Conservation (phyloP, 1,140 invertebrate species). For the Tetramorium alpestre region DNA sequence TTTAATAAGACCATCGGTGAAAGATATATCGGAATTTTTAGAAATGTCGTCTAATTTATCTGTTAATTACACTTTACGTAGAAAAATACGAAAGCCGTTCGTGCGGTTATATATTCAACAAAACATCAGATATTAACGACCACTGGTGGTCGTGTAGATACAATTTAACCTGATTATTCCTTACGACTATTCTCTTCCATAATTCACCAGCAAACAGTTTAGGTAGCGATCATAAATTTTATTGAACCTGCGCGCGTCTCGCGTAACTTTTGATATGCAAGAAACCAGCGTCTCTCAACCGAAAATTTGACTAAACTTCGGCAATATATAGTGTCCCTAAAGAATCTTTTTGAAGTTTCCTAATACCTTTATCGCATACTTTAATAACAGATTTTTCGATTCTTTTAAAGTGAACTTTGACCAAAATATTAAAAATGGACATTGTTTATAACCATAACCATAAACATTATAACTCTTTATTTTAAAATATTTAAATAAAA, state of each 20-base stretch:
- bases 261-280: constrained; percentile 24
- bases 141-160: constrained; percentile 4
- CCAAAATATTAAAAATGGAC: neutral
- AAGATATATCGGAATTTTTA: neutral
- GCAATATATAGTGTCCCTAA: neutral
- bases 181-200: constrained; percentile 38
- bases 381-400: neutral
- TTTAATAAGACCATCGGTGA: neutral
- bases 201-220: constrained; percentile 26
- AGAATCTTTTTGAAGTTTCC: neutral
- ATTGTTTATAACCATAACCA: neutral
- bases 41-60: neutral
- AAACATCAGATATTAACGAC: constrained; percentile 24
- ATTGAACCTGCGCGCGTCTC: neutral
- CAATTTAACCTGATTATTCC: constrained; percentile 48
- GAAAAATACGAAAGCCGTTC: neutral
- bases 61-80: neutral
- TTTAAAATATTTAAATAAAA: neutral
- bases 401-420: neutral
- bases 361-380: neutral
- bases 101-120: constrained; percentile 7
- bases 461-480: neutral
- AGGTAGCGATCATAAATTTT: constrained; percentile 41
- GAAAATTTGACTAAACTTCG: neutral
- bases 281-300: neutral